Conservation (phyloP, 2,888 invertebrate species). For the Drosophila austrosaltans region DNA sequence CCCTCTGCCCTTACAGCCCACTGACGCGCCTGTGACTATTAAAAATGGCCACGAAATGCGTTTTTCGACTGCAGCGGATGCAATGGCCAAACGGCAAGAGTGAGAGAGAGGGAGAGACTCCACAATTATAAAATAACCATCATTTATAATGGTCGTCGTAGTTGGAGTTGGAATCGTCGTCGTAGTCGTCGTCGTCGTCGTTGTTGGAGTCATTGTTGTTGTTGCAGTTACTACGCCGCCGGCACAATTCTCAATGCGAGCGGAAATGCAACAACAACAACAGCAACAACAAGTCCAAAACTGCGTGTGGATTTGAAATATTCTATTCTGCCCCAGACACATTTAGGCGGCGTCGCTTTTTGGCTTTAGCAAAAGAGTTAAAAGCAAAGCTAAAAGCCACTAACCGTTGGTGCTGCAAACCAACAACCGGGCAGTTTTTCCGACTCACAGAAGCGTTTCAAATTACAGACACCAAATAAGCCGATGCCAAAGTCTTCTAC, state of each 20-base stretch:
- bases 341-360: constrained; percentile 69
- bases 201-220: neutral
- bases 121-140: constrained; percentile 76
- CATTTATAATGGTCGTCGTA: constrained; percentile 67
- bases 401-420: constrained; percentile 16
- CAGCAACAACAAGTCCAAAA: constrained; percentile 57
- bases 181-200: neutral
- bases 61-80: constrained; percentile 66
- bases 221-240: constrained; percentile 24
- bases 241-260: constrained; percentile 57
- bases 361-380: constrained; percentile 47
- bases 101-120: constrained; percentile 28
- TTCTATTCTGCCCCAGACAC: constrained; percentile 51
- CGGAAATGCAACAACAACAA: constrained; percentile 66
- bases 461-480: constrained; percentile 81
- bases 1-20: constrained; percentile 23
- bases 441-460: constrained; percentile 81
- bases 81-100: constrained; percentile 46
- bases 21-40: constrained; percentile 50
- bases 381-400: constrained; percentile 2
- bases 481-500: constrained; percentile 60
- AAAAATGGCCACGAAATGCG: constrained; percentile 72
- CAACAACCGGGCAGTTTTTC: constrained; percentile 61
- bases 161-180: constrained; percentile 24
- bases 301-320: constrained; percentile 70